These are phyloP conservation scores for Channa maculata DNA, from an alignment of 2,113 vertebrate genomes.

Conservation along the genomic window DNA sequence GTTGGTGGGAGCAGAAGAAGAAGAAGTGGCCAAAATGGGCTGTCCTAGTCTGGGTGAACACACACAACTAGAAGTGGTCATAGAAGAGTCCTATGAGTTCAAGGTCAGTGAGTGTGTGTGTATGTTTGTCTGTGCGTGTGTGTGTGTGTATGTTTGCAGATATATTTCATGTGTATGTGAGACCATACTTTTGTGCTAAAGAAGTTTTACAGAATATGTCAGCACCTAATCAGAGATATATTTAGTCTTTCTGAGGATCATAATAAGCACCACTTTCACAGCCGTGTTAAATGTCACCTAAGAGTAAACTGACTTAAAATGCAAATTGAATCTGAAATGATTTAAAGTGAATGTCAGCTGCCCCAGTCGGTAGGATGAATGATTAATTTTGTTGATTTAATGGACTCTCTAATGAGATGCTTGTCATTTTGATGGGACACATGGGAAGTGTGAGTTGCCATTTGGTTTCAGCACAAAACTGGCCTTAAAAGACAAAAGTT, in stretches of 20 bases:
- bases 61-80: slow-evolving; percentile 82
- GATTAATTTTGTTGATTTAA: slow-evolving; percentile 30
- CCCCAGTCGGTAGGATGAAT: slow-evolving; percentile 1
- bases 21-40: slow-evolving; percentile 86
- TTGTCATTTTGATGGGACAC: slow-evolving; percentile 33
- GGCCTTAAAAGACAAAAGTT: not conserved
- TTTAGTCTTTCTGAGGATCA: not conserved
- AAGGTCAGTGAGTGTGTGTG: slow-evolving; percentile 72
- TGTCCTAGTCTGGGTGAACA: slow-evolving; percentile 86
- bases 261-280: not conserved
- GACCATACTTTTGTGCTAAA: not conserved
- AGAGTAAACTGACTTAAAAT: slow-evolving; percentile 9
- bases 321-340: slow-evolving; percentile 15
- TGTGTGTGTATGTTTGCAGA: not conserved
- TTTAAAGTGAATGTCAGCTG: slow-evolving; percentile 22
- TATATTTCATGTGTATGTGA: not conserved
- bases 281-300: not conserved
- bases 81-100: slow-evolving; percentile 87
- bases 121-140: not conserved
- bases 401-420: slow-evolving; percentile 31
- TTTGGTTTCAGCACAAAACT: slow-evolving; percentile 1
- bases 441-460: slow-evolving; percentile 2
- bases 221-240: not conserved
- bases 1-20: slow-evolving; percentile 78
- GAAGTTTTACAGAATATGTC: not conserved